Conservation (phyloP, 1,140 invertebrate species). For the Acromyrmex heyeri region DNA sequence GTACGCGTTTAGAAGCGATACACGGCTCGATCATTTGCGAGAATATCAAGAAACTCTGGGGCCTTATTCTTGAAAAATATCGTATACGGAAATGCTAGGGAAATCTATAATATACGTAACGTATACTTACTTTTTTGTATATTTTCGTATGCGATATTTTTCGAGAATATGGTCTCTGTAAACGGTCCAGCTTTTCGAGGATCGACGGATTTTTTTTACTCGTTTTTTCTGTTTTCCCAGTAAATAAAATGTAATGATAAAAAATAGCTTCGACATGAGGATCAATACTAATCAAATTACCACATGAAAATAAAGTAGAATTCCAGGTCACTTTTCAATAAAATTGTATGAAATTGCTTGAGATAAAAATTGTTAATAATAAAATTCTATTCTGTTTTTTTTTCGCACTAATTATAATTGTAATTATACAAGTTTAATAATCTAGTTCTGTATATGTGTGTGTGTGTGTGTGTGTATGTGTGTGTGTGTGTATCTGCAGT, state of each 20-base stretch:
- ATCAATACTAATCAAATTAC: neutral
- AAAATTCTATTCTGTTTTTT: neutral
- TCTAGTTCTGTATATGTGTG: neutral
- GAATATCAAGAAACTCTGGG: neutral
- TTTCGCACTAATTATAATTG: neutral
- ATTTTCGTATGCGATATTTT: no score
- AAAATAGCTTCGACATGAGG: neutral
- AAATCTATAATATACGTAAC: no score
- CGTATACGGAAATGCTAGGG: no score
- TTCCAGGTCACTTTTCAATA: neutral
- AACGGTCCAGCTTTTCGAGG: neutral
- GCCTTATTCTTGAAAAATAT: no score
- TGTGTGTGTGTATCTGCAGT: no score
- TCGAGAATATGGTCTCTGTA: no score
- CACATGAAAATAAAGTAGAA: neutral
- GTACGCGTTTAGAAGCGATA: slow-evolving; percentile 24
- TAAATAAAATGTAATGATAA: neutral
- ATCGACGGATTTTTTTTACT: neutral
- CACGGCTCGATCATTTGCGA: neutral
- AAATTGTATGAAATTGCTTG: slow-evolving; percentile 5
- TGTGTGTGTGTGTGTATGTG: neutral
- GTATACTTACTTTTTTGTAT: no score
- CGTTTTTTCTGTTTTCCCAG: neutral
- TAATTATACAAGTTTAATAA: neutral
- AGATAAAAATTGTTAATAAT: slow-evolving; percentile 23